These are phyloP conservation scores for Capromys pilorides DNA, from an alignment of 2,797 vertebrate species.

Conservation along the genomic window DNA sequence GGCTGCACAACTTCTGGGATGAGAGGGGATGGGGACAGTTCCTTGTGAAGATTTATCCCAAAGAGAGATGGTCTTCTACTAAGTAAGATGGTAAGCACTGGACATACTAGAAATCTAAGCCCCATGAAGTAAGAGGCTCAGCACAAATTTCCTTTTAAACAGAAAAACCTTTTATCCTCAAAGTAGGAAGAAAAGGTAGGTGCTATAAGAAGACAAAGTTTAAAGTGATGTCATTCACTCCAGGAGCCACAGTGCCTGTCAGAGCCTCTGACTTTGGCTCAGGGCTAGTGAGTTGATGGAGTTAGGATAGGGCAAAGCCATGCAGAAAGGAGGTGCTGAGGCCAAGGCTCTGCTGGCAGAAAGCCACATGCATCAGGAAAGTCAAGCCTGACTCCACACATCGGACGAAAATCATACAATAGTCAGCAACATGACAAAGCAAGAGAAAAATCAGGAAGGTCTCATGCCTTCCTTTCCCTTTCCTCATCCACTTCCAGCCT, in stretches of 20 bases:
- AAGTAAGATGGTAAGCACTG: neutral
- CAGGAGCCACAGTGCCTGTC: neutral
- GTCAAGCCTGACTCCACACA: neutral
- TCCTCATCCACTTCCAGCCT: neutral
- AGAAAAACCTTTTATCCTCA: constrained; percentile 29
- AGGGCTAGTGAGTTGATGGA: neutral
- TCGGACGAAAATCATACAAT: neutral
- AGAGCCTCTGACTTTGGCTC: neutral
- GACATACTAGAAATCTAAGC: neutral
- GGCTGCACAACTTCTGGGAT: neutral
- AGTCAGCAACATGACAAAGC: neutral
- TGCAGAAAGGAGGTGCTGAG: neutral
- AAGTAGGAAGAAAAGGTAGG: neutral
- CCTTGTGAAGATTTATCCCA: neutral
- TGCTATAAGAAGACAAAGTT: neutral
- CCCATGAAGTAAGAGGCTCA: constrained; percentile 11
- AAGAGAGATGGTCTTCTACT: neutral
- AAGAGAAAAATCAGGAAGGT: neutral
- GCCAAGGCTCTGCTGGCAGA: neutral
- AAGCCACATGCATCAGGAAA: neutral
- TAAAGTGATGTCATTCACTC: neutral
- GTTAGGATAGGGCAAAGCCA: neutral
- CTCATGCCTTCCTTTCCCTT: neutral
- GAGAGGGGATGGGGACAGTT: neutral
- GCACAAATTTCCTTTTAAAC: neutral